Percentiles rank a stretch among this genome's conserved stretches.
These are phyloP conservation scores for Cynocephalus volans DNA, from an alignment of 2,113 vertebrate genomes.

Conservation along the genomic window DNA sequence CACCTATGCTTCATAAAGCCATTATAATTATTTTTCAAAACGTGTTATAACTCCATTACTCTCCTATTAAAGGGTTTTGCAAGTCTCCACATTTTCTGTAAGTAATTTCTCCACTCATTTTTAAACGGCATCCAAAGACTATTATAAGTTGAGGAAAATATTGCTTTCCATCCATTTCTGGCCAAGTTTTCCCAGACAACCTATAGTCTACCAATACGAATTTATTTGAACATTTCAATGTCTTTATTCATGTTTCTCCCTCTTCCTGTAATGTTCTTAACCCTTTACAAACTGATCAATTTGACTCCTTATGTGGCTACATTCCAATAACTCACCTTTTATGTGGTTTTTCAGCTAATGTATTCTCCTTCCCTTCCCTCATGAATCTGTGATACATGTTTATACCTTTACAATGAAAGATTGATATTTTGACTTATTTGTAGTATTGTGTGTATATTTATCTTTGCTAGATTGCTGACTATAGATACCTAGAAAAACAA, in stretches of 20 bases:
- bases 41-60: not conserved
- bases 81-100: not conserved
- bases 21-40: not conserved
- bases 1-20: not conserved
- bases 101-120: not conserved
- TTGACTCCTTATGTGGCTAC: not conserved
- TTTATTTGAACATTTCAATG: not conserved
- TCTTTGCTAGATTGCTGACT: not conserved
- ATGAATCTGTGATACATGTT: not conserved
- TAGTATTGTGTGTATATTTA: not conserved
- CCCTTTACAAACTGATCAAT: not conserved
- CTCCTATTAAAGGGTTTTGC: not conserved
- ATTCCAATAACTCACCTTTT: not conserved
- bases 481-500: not conserved
- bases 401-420: not conserved
- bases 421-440: not conserved
- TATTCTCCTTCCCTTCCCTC: not conserved
- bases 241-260: not conserved
- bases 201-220: too few relatives aligned
- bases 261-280: not conserved
- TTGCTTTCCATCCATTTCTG: not conserved
- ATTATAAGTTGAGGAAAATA: not conserved
- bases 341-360: not conserved
- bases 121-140: not conserved
- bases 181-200: not conserved